Evolutionary conservation across 2,888 invertebrate genomes (phyloP).

Genomic region (Pachliopta kotzebuea): DNA sequence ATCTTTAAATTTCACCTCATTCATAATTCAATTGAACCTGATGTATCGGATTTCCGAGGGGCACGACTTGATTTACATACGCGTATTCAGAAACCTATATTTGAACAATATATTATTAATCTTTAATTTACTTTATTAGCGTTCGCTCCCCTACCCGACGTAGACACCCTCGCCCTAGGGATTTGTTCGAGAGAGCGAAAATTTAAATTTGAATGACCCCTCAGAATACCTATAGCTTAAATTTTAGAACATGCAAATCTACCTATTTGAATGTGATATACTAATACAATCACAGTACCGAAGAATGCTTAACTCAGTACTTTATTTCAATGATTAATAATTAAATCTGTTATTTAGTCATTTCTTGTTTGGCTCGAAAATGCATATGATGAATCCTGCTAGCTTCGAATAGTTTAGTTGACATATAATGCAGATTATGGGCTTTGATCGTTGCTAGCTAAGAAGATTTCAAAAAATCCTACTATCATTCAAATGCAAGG

Average conservation of each 20-base stretch:
- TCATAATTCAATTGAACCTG: constrained; percentile 50
- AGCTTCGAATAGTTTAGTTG: too few relatives aligned
- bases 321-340: background rate
- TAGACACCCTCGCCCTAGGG: constrained; percentile 63
- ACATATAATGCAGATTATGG: too few relatives aligned
- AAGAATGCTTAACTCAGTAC: background rate
- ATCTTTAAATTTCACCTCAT: constrained; percentile 29
- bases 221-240: constrained; percentile 51
- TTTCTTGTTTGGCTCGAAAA: too few relatives aligned
- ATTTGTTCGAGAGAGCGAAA: constrained; percentile 68
- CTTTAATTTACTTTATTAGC: constrained; percentile 80
- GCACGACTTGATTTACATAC: constrained; percentile 62
- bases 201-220: constrained; percentile 79
- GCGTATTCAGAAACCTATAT: constrained; percentile 66
- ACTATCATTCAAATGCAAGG: too few relatives aligned
- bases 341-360: too few relatives aligned
- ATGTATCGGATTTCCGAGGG: constrained; percentile 54
- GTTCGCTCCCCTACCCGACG: constrained; percentile 58
- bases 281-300: constrained; percentile 12
- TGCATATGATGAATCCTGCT: too few relatives aligned
- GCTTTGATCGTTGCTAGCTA: too few relatives aligned
- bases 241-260: constrained; percentile 48
- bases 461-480: too few relatives aligned
- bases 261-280: constrained; percentile 33
- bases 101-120: constrained; percentile 79